Evolutionary conservation across 1,140 invertebrate genomes (phyloP), one percentile per base, ranked within the genome.

Genomic region (Cataglyphis hispanica): DNA sequence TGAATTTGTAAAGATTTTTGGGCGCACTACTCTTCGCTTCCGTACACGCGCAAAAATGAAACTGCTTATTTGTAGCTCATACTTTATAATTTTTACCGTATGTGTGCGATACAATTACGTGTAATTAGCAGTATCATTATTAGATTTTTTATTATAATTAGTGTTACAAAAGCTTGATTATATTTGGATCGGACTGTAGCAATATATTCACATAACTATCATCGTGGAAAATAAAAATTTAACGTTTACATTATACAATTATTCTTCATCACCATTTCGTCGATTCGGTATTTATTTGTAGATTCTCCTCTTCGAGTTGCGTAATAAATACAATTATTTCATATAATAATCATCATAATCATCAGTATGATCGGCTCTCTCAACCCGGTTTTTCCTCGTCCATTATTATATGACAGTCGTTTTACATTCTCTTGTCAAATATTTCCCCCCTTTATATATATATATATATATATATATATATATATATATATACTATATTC

Each of bases 111-210:
- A 87, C 89, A 91, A 93, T 92, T 91, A 93, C 89, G 91, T 87
- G 89, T 80, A 80, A 91, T 91, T 92, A 93, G 91, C 91, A 89
- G 84, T 93, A 93, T 93, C 89, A 91, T 92, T 89, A 86, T 94
- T 92, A 93, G 53, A 74, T 13, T 80, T 93, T 78, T 93, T 92
- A 93, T 94, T 93, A 93, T 94, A 93, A 94, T 92, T 92, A 94
- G 91, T 94, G 89, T 94, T 94, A 94, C 93, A 94, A 94, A 94
- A 94, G 93, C 94, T 94, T 94, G 94, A 94, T 94, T 94, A 94
- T 94, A 94, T 93, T 94, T 94, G 94, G 94, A 94, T 94, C 94
- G 94, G 94, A 94, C 93, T 94, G 93, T 94, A 93, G 93, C 93
- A 92, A 92, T 94, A 94, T 94, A 94, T 94, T 94, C 93, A 94